Evolutionary conservation across 1,140 invertebrate genomes (phyloP).

Genomic region (Metopolophium dirhodum): DNA sequence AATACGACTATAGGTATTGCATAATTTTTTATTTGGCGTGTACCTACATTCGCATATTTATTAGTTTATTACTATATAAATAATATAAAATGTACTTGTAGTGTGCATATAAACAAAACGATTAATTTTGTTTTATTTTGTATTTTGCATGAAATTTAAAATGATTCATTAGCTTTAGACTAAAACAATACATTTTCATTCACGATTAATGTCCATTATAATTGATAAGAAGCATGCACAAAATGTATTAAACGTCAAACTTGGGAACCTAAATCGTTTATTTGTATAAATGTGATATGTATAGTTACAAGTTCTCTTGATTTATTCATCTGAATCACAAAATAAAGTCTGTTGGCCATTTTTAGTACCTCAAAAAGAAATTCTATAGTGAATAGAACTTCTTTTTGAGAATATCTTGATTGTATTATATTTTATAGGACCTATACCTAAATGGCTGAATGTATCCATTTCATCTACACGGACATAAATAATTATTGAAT

Average conservation of each 20-base stretch:
- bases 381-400: neutral
- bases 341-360: neutral
- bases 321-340: no score
- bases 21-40: neutral
- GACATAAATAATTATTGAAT: no score
- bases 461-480: no score
- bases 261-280: neutral
- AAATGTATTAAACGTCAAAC: neutral
- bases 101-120: neutral
- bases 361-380: neutral
- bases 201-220: neutral
- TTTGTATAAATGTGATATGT: neutral
- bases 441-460: no score
- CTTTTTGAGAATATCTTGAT: neutral
- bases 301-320: no score
- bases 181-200: neutral
- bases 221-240: neutral
- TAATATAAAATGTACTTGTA: neutral
- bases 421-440: no score
- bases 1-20: neutral
- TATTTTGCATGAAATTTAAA: neutral
- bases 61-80: neutral
- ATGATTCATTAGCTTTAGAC: neutral
- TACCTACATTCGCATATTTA: neutral
- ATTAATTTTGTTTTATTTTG: neutral